Percentiles rank a stretch among this genome's conserved stretches.
Conservation (phyloP, 1,140 invertebrate species). For the Mizuhopecten yessoensis region DNA sequence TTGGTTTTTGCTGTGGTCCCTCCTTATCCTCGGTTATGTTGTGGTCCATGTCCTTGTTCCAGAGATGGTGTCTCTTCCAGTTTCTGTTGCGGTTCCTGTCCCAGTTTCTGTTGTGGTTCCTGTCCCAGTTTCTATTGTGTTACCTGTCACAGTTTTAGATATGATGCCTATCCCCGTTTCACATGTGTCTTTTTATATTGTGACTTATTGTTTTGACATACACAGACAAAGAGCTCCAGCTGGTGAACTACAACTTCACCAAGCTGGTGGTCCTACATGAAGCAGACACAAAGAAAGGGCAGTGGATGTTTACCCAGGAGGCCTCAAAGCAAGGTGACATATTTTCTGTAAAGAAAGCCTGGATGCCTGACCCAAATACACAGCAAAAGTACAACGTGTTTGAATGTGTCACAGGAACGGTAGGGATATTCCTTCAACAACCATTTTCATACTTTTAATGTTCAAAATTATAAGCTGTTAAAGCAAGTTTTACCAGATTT, state of each 20-base stretch:
- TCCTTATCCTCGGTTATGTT: too few species aligned
- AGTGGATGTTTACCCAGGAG: neutral
- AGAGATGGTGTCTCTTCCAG: too few species aligned
- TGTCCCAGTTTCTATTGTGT: too few species aligned
- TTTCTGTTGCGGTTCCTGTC: too few species aligned
- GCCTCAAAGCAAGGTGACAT: neutral
- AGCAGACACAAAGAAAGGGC: neutral
- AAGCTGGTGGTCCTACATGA: neutral
- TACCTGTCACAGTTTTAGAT: too few species aligned
- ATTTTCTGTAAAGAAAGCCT: conserved; percentile 8
- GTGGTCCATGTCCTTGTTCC: too few species aligned
- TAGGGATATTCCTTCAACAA: neutral
- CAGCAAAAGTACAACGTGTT: neutral
- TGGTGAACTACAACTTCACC: neutral
- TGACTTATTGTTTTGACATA: neutral
- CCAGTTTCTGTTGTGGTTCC: too few species aligned
- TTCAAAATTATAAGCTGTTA: neutral
- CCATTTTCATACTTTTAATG: neutral
- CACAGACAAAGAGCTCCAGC: neutral
- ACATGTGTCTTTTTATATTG: too few species aligned
- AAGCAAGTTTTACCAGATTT: too few species aligned
- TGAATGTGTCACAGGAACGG: neutral
- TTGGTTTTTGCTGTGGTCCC: too few species aligned
- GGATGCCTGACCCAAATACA: neutral
- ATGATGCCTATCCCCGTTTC: too few species aligned